A percentile compares a stretch with the other conserved stretches of the same genome.
Evolutionary conservation across 2,797 vertebrate genomes (phyloP).

Genomic region (Peromyscus aztecus): DNA sequence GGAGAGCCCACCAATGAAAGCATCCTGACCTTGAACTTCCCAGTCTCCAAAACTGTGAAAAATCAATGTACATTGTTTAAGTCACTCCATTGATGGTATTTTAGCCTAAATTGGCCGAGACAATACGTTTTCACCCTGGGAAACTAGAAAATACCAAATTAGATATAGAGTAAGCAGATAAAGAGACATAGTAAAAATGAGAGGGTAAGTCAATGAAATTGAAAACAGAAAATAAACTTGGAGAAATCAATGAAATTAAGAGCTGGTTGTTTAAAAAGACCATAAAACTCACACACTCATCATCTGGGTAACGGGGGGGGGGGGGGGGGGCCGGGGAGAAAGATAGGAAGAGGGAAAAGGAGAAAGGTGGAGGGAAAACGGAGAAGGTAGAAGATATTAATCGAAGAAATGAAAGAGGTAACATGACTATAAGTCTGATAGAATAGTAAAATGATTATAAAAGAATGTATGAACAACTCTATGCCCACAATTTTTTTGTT

Average conservation of each 20-base stretch:
- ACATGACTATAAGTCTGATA: neutral
- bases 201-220: neutral
- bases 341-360: neutral
- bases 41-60: neutral
- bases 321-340: neutral
- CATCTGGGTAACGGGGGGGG: neutral
- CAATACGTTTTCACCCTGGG: neutral
- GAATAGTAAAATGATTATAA: neutral
- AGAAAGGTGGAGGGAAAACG: neutral
- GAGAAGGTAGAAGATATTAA: neutral
- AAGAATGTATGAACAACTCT: neutral
- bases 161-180: neutral
- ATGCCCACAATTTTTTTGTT: neutral
- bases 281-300: neutral
- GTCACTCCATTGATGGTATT: neutral
- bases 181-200: neutral
- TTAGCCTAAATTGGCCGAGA: neutral
- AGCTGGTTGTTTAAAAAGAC: neutral
- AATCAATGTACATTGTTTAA: neutral
- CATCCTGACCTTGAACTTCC: neutral
- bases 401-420: neutral
- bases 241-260: neutral
- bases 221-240: neutral
- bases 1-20: neutral
- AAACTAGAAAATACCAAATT: neutral